Conservation (phyloP, 2,113 vertebrate species). For the Thryonomys swinderianus region DNA sequence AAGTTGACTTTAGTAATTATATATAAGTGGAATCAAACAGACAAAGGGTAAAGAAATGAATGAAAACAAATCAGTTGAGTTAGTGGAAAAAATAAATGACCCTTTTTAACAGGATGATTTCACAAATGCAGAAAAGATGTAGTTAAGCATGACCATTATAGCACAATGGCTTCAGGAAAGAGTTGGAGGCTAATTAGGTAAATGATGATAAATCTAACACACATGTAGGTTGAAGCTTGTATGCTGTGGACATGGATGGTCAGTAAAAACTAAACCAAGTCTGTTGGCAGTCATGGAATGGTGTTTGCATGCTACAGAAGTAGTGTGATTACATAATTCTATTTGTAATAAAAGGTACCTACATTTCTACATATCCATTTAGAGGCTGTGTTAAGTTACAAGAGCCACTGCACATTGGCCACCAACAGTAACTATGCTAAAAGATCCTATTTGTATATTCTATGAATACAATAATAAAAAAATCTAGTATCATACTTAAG, state of each 20-base stretch:
- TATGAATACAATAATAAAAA: not conserved
- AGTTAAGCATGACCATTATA: not conserved
- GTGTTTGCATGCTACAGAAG: not conserved
- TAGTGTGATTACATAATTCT: not conserved
- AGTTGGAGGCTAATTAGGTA: not conserved
- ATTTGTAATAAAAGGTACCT: not conserved
- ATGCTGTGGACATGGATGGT: no score
- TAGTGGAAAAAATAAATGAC: not conserved
- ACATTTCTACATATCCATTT: not conserved
- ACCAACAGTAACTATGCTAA: not conserved
- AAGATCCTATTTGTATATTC: not conserved
- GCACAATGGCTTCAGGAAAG: not conserved
- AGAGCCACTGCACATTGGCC: not conserved
- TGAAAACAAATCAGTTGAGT: not conserved
- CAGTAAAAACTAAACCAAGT: not conserved
- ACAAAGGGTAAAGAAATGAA: not conserved
- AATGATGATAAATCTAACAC: not conserved
- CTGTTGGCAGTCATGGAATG: not conserved
- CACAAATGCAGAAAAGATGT: not conserved
- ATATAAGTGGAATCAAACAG: not conserved
- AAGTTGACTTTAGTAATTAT: not conserved
- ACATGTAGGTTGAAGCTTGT: not conserved
- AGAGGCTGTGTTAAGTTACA: not conserved
- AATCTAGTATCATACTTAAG: not conserved
- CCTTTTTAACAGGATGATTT: not conserved